Base-by-base conservation (phyloP, 2,888 invertebrate species). In the Cosmia trapezina region DNA sequence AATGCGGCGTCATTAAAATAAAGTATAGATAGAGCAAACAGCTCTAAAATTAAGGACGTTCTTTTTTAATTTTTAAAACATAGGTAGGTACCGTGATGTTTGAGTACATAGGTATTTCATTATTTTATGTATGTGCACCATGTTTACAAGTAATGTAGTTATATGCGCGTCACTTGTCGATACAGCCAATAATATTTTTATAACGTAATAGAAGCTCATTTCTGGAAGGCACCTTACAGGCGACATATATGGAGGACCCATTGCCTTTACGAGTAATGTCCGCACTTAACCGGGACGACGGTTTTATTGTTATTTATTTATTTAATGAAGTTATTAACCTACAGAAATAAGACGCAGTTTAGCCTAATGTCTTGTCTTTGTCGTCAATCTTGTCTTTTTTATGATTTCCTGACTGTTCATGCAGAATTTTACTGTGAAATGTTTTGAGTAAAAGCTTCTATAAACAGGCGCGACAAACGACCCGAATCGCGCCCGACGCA, bases 141-240 rank as follows among this genome's bases (percentile, higher is more conserved):
- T 22, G 7, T 76, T 47, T 60, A 59, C 33, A 51, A 61, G 56
- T n/a, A 37, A 60, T 22, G n/a, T 66, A 45, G 17, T 22, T 56
- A 47, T 72, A 74, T 41, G 51, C 53, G 53, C 33, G 41, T 62
- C 72, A 67, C 72, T 79, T 83, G 68, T 76, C 79, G 62, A 82
- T 82, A 83, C 65, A 61, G 74, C 45, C 70, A 76, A 76, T 83
- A 84, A 80, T 73, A 78, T 76, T 80, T 85, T 86, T 81, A 84
- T 78, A 78, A 77, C 71, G 69, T 65, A 75, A 75, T 85, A 75
- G 56, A 64, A 73, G 51, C 33, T 69, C 56, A 78, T 78, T 83
- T 73, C 56, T 68, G 12, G 33, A 70, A 74, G 60, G 54, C 70
- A 78, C 71, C 76, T 28, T 80, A 73, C 77, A 75, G 72, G 76